Conservation (phyloP, 2,113 vertebrate species). For the Pseudorasbora parva region DNA sequence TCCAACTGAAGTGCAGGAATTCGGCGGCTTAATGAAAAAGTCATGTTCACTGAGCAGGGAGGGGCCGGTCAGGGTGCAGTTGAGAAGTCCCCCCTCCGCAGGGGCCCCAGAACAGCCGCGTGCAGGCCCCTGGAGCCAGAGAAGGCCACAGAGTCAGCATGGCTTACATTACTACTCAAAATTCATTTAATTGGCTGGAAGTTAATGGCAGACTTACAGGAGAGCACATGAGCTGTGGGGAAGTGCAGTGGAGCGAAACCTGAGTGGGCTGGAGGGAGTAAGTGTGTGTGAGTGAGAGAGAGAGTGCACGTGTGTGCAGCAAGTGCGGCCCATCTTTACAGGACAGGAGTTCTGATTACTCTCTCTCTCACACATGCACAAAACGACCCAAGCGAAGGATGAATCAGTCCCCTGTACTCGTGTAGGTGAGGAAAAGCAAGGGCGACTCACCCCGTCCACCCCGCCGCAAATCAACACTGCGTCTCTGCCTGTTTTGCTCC, state of each 20-base stretch:
- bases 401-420: constrained; percentile 66
- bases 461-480: constrained; percentile 67
- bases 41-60: constrained; percentile 74
- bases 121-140: constrained; percentile 65
- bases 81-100: constrained; percentile 43
- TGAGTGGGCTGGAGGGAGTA: constrained; percentile 36
- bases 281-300: not conserved
- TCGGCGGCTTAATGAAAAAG: constrained; percentile 89
- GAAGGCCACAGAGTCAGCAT: constrained; percentile 59
- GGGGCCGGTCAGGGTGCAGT: constrained; percentile 59
- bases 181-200: constrained; percentile 67
- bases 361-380: constrained; percentile 44
- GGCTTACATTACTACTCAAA: constrained; percentile 60
- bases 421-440: constrained; percentile 65
- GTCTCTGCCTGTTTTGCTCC: constrained; percentile 72
- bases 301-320: not conserved
- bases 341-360: constrained; percentile 65
- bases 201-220: constrained; percentile 60
- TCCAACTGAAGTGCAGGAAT: constrained; percentile 80
- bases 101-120: constrained; percentile 63
- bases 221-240: constrained; percentile 19
- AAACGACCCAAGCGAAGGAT: constrained; percentile 62
- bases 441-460: constrained; percentile 69
- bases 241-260: constrained; percentile 36
- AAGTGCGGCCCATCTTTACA: constrained; percentile 32